Conservation (phyloP, 2,888 invertebrate genomes). For the Sarcophaga variegata region DNA sequence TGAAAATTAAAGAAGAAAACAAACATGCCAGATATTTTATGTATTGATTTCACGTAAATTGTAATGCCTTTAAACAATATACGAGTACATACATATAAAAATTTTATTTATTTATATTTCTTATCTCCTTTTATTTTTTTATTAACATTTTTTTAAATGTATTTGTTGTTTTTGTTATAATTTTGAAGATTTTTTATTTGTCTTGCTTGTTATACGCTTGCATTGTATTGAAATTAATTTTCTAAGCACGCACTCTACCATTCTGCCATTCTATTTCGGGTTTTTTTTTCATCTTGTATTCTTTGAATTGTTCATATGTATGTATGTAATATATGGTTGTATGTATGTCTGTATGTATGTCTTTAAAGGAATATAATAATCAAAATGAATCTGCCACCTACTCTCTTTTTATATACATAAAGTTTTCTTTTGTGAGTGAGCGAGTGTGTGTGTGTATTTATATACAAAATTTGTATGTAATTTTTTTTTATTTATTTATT, state of each 20-base stretch:
- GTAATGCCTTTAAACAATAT: background rate
- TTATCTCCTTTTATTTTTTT: background rate
- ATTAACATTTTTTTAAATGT: background rate
- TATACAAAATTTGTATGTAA: background rate
- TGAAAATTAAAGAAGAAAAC: too few species aligned
- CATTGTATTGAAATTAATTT: slow-evolving; percentile 55
- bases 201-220: slow-evolving; percentile 3
- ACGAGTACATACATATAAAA: background rate
- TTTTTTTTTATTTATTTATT: slow-evolving; percentile 40
- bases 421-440: background rate
- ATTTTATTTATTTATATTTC: slow-evolving; percentile 32
- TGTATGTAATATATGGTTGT: too few species aligned
- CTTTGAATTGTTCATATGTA: background rate
- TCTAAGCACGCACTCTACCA: slow-evolving; percentile 54
- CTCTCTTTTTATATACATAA: background rate
- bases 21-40: too few species aligned
- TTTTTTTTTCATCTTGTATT: background rate
- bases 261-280: slow-evolving; percentile 15
- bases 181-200: slow-evolving; percentile 25
- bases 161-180: background rate
- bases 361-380: slow-evolving; percentile 38
- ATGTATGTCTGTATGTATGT: background rate
- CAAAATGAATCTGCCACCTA: slow-evolving; percentile 1
- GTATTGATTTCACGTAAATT: slow-evolving; percentile 26
- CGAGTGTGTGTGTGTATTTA: background rate